A percentile compares a stretch with the other conserved stretches of the same genome.
phyloP scores from a whole-genome alignment of 2,797 vertebrate genomes.

The Trachurus trachurus region DNA sequence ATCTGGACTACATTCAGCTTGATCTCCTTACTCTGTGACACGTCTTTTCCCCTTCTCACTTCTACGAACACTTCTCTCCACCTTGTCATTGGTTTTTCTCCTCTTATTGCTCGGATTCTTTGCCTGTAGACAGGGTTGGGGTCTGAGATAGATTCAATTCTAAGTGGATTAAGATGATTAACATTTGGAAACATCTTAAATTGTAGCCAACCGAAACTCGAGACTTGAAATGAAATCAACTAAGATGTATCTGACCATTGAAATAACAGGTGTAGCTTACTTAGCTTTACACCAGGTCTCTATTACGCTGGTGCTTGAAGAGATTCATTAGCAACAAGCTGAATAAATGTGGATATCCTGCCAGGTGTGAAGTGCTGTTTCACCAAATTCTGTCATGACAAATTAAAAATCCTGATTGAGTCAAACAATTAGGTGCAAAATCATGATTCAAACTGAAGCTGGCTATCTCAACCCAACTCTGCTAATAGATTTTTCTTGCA shows the following conservation, averaged over 20 bases:
- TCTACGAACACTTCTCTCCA: constrained; percentile 41
- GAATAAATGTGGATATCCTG: neutral
- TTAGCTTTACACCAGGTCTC: neutral
- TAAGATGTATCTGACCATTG: neutral
- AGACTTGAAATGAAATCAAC: neutral
- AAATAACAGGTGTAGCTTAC: neutral
- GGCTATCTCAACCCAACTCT: constrained; percentile 13
- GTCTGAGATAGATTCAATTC: constrained; percentile 13
- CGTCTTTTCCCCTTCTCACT: constrained; percentile 16
- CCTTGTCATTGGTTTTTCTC: neutral
- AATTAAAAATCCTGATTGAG: neutral
- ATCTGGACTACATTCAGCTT: constrained; percentile 55
- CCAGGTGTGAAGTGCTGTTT: neutral
- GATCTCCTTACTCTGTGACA: constrained; percentile 30
- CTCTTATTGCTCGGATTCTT: constrained; percentile 44
- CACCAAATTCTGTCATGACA: constrained; percentile 11
- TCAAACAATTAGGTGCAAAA: neutral
- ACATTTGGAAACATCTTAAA: neutral
- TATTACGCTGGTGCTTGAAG: neutral
- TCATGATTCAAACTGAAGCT: too few relatives aligned
- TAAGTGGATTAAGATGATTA: neutral
- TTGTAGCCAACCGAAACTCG: neutral
- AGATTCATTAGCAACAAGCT: neutral
- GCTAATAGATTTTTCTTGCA: neutral
- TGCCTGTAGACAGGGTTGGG: neutral